Base-by-base conservation (phyloP, 1,140 invertebrate species). In the Rhizoglyphus robini region DNA sequence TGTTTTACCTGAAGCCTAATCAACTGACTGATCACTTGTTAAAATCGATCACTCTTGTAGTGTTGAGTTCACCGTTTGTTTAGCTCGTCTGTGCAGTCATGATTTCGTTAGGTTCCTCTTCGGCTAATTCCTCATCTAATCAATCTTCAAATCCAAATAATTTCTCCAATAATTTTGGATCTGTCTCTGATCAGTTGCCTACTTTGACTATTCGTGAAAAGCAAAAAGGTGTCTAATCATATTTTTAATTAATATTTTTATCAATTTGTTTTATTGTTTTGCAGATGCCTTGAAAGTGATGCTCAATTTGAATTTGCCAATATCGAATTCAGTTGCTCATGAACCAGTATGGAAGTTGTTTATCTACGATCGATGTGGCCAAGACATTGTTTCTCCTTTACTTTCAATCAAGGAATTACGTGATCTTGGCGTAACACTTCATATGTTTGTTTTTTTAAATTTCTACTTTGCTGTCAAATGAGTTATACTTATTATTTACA, bases 351-450 rank as follows among this genome's bases (percentile, higher is more conserved):
- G 70, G 70, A 71, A 81, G 72, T 71, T 99, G 67, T 79, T 99
- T 49, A 85, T 99, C 64, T 98, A 97, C 74, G 96, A 99, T 77
- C 82, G 88, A 71, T 84, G 86, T 71, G 94, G 94, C 4, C 95
- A 98, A 78, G 95, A 99, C 75, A 97, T 99, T 51, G 96, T 99
- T 71, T 96, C 95, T 20, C 94, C 96, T 2, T 76, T 99, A 54
- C 83, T 99, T 72, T 90, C 90, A 46, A 86, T 99, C 0, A 96
- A 96, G 78, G 94, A 99, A 75, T 79, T 99, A 1, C 76, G 95
- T 73, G 93, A 98, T 76, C 77, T 95, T 70, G 96, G 96, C 67
- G 89, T 99, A 18, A 99, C 96, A 51, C 80, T 99, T 63, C 93
- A 98, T 81, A 84, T 99, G 88, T 95, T 82, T 83, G 58, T 48